Percentiles rank a stretch among this genome's conserved stretches.
phyloP scores from a whole-genome alignment of 2,113 vertebrate species.

The Phaethornis superciliosus region DNA sequence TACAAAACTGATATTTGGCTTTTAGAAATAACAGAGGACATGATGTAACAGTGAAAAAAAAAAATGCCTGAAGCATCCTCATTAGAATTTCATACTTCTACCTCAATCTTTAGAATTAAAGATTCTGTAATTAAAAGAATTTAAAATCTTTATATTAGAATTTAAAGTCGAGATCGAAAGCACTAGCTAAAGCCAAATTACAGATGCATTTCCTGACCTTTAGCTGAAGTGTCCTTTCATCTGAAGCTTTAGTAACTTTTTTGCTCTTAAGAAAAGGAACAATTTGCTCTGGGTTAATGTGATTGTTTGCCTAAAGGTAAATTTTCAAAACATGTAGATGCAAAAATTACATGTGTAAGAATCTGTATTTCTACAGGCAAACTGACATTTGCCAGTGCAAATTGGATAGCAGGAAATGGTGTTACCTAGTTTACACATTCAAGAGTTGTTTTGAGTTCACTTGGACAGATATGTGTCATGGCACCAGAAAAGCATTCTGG shows the following conservation, averaged over 20 bases:
- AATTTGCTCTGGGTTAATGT: constrained; percentile 31
- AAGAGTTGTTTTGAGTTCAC: not conserved
- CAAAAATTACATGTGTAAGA: constrained; percentile 22
- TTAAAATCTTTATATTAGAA: no score
- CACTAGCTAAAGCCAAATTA: constrained; percentile 29
- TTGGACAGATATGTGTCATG: not conserved
- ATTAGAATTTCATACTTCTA: constrained; percentile 41
- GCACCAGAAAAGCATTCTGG: not conserved
- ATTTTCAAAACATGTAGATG: constrained; percentile 27
- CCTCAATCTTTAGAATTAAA: constrained; percentile 37
- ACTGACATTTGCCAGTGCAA: constrained; percentile 21
- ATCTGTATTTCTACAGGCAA: not conserved
- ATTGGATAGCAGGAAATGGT: not conserved
- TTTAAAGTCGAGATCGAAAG: constrained; percentile 34
- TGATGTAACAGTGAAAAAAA: not conserved
- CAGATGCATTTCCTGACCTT: constrained; percentile 46
- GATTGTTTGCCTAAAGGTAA: not conserved
- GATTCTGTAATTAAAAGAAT: no score
- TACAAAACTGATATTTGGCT: not conserved
- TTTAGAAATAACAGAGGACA: constrained; percentile 2
- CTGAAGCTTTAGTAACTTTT: constrained; percentile 2
- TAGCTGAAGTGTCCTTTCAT: constrained; percentile 30
- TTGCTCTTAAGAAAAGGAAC: not conserved
- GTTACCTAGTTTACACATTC: not conserved
- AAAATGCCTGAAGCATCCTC: not conserved